Evolutionary conservation across 2,888 invertebrate genomes (phyloP).

Genomic region (Philereme vetulata): DNA sequence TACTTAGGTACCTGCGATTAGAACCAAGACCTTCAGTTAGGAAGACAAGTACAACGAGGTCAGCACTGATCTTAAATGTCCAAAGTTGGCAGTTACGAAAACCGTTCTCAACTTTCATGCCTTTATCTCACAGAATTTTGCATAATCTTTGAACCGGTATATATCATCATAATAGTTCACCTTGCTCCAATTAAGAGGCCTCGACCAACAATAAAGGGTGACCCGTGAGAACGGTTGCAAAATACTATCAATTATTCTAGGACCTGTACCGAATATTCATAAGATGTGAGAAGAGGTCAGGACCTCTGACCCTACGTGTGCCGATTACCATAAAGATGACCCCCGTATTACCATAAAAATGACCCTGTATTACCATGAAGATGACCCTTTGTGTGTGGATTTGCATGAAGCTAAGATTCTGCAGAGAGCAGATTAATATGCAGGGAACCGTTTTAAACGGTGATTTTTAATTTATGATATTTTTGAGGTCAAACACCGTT

Average conservation of each 20-base stretch:
- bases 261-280: slow-evolving; percentile 50
- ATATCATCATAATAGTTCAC: slow-evolving; percentile 30
- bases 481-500: slow-evolving; percentile 4
- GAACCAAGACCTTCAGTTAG: no score
- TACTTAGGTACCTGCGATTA: no score
- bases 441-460: slow-evolving; percentile 19
- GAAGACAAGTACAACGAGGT: no score
- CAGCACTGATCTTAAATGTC: background rate
- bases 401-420: slow-evolving; percentile 64
- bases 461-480: slow-evolving; percentile 5
- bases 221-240: slow-evolving; percentile 65
- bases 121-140: slow-evolving; percentile 4
- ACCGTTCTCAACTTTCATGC: background rate
- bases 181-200: slow-evolving; percentile 36
- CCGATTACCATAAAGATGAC: slow-evolving; percentile 50
- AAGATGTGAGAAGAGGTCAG: slow-evolving; percentile 58
- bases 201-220: slow-evolving; percentile 40
- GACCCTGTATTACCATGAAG: slow-evolving; percentile 33
- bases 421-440: slow-evolving; percentile 36
- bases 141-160: slow-evolving; percentile 16
- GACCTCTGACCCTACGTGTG: slow-evolving; percentile 77
- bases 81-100: slow-evolving; percentile 9
- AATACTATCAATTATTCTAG: slow-evolving; percentile 24
- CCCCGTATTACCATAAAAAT: slow-evolving; percentile 37
- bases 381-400: slow-evolving; percentile 46